phyloP scores from a whole-genome alignment of 1,140 invertebrate species.

The Pseudobourletiella spinata region DNA sequence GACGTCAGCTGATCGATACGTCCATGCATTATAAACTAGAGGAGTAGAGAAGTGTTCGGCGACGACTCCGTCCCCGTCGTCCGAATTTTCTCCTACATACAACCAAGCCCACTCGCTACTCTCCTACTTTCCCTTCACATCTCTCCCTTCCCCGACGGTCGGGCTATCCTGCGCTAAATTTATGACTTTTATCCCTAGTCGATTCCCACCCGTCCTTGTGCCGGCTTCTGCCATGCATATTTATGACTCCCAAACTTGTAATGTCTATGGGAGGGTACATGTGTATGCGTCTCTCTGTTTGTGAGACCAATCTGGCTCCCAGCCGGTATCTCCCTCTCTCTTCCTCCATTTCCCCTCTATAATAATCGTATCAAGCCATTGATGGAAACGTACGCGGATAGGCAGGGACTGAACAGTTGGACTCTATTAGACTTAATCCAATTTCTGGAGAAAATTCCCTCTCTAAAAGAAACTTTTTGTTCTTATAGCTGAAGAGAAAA shows the following conservation, averaged over 20 bases:
- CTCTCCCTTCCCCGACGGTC: no score
- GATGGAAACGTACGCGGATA: no score
- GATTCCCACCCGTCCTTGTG: not conserved
- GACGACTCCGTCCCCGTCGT: conserved; percentile 5
- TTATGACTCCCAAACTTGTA: no score
- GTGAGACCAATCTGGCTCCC: not conserved
- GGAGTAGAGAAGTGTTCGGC: not conserved
- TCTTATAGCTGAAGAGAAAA: no score
- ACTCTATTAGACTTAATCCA: no score
- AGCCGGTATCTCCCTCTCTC: not conserved
- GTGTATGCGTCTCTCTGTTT: no score
- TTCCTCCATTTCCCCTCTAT: not conserved
- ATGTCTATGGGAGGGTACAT: no score
- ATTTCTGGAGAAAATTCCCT: no score
- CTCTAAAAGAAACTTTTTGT: no score
- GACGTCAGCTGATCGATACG: conserved; percentile 6
- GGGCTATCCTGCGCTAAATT: no score
- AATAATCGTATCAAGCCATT: not conserved
- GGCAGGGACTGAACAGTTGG: no score
- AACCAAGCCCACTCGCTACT: not conserved
- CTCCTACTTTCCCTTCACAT: not conserved
- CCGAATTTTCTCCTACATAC: no score
- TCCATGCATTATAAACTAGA: not conserved
- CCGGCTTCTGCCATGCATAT: not conserved
- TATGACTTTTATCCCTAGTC: not conserved